Base-by-base conservation (phyloP, 37 sponge, comb jelly and placozoan species). In the Lycopodina hypogea region DNA sequence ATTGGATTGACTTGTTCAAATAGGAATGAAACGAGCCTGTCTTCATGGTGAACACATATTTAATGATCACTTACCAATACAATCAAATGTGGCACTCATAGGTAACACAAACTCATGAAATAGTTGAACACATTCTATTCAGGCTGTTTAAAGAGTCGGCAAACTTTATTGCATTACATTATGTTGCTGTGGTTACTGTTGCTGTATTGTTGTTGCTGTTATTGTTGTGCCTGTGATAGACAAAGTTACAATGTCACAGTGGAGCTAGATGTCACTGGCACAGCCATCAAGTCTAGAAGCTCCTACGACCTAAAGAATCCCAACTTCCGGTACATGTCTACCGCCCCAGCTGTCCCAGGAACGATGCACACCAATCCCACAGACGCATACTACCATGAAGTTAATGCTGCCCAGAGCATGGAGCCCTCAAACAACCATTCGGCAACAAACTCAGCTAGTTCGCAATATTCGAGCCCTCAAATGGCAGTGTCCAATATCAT, bases 281-380 rank as follows among this genome's bases (percentile, higher is more conserved):
- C 85, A 0, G 56, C 40, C 18, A 40, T 53, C 4, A 71, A 63
- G 12, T 55, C 80, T 22, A 64, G 24, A 8, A 81, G 83, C 64
- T 51, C 76, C 1, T 71, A 92, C 30, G 99, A 98, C 73, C 89
- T 98, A 67, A 98, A 98, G 94, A 98, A 98, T 69, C 96, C 99
- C 12, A 93, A 86, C 79, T 98, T 95, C 80, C 90, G 99, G 33
- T 98, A 98, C 91, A 89, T 90, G 65, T 32, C 57, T 0, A 32
- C 79, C 12, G 85, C 94, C 67, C 81, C 58, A 15, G 65, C 87
- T 7, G 87, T 94, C 15, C 90, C 96, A 9, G 96, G 90, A 1
- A 65, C 74, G 1, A 61, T 48, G 14, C 70, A 84, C 14, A 19
- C 84, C 17, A 84, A 77, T 37, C 84, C 84, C 42, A 84, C 84